phyloP scores from a whole-genome alignment of 2,888 invertebrate species.

The Amaurobius ferox region DNA sequence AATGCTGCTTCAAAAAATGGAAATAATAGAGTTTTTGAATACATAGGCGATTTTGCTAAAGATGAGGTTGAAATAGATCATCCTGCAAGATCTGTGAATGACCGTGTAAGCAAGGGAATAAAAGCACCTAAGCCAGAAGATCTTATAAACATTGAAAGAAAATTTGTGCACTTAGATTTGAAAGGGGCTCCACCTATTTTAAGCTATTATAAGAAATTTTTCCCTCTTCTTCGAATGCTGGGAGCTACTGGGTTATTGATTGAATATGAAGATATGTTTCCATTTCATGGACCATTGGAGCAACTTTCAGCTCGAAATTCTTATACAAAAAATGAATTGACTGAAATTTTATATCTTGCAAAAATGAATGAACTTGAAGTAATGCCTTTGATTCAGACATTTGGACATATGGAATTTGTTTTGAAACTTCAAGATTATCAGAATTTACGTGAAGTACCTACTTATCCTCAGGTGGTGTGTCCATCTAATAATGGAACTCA shows the following conservation, averaged over 20 bases:
- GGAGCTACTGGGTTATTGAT: slow-evolving; percentile 88
- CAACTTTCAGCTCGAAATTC: slow-evolving; percentile 83
- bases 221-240: slow-evolving; percentile 82
- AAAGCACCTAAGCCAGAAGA: slow-evolving; percentile 49
- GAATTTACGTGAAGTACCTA: slow-evolving; percentile 83
- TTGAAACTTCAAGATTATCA: slow-evolving; percentile 84
- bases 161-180: slow-evolving; percentile 86
- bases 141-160: slow-evolving; percentile 55
- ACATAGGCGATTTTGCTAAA: slow-evolving; percentile 35
- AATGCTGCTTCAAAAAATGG: slow-evolving; percentile 27
- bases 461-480: slow-evolving; percentile 83
- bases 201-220: slow-evolving; percentile 79
- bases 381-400: slow-evolving; percentile 90
- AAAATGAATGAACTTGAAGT: slow-evolving; percentile 82
- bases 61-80: slow-evolving; percentile 67
- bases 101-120: slow-evolving; percentile 63
- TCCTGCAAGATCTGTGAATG: slow-evolving; percentile 62
- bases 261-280: slow-evolving; percentile 94
- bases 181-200: slow-evolving; percentile 89
- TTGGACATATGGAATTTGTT: slow-evolving; percentile 89
- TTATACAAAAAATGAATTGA: slow-evolving; percentile 84
- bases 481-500: slow-evolving; percentile 82
- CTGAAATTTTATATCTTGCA: slow-evolving; percentile 83
- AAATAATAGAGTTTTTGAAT: slow-evolving; percentile 11
- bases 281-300: slow-evolving; percentile 82